A percentile compares a stretch with the other conserved stretches of the same genome.
Evolutionary conservation across 2,797 vertebrate genomes (phyloP).

Genomic region (Acrossocheilus fasciatus): DNA sequence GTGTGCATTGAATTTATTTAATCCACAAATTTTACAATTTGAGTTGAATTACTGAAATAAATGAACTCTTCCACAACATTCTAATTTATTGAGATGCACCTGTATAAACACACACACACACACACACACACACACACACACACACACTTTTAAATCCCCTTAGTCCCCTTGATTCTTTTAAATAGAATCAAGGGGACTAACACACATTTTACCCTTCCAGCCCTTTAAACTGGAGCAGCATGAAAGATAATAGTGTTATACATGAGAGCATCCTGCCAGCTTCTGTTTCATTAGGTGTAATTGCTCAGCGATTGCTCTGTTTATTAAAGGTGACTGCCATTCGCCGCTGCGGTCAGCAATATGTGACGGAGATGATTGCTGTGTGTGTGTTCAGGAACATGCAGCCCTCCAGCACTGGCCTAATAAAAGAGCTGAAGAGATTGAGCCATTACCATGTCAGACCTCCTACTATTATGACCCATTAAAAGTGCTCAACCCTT

Average conservation of each 20-base stretch:
- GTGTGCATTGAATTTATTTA: too few species aligned
- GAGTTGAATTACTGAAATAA: too few species aligned
- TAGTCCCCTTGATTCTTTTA: too few species aligned
- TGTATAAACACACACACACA: too few species aligned
- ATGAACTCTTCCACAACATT: too few species aligned
- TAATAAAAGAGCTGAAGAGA: constrained; percentile 78
- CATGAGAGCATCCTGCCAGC: constrained; percentile 68
- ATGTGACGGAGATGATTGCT: constrained; percentile 75
- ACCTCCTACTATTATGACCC: constrained; percentile 76
- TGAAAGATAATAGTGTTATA: constrained; percentile 65
- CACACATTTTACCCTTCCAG: constrained; percentile 5
- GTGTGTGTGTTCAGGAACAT: constrained; percentile 55
- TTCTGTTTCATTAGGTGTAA: constrained; percentile 83
- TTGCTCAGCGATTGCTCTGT: constrained; percentile 73
- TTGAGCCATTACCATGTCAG: constrained; percentile 81
- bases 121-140: too few species aligned
- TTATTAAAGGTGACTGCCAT: constrained; percentile 77
- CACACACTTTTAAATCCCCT: too few species aligned
- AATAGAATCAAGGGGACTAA: background rate
- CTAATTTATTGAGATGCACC: too few species aligned
- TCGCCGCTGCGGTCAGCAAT: constrained; percentile 65
- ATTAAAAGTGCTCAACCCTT: constrained; percentile 76
- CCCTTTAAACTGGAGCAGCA: constrained; percentile 57
- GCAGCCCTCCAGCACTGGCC: constrained; percentile 60
- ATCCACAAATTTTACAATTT: too few species aligned